Evolutionary conservation across 2,888 invertebrate species (phyloP).

Genomic region (Spialia ferax): DNA sequence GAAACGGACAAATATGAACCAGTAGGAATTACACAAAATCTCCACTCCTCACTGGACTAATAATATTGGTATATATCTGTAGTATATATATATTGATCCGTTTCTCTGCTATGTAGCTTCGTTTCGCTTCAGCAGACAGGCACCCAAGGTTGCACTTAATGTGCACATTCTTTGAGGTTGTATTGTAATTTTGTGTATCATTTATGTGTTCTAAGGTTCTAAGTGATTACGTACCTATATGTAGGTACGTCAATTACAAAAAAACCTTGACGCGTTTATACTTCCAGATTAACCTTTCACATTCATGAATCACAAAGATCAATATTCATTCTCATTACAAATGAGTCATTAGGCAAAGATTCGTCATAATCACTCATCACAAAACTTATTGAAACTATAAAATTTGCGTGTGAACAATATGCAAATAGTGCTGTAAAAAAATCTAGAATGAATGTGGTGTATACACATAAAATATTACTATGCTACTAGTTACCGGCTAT

Average conservation of each 20-base stretch:
- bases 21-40: no score
- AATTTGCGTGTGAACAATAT: not conserved
- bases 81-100: no score
- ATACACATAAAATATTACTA: slow-evolving; percentile 6
- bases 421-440: not conserved
- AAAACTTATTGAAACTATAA: not conserved
- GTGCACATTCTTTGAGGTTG: not conserved
- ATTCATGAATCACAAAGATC: not conserved
- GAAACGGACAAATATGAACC: no score
- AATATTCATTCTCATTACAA: no score
- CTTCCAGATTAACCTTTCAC: not conserved
- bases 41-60: no score
- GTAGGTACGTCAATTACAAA: slow-evolving; percentile 2
- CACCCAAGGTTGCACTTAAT: no score
- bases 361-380: not conserved
- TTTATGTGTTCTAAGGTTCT: no score
- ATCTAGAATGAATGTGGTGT: not conserved
- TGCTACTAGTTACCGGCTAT: not conserved
- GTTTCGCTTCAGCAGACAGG: no score
- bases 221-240: no score
- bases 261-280: slow-evolving; percentile 1
- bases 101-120: no score
- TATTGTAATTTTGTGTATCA: not conserved
- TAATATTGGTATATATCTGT: no score
- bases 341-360: not conserved